Conservation (phyloP, 2,113 vertebrate species). For the Chlorodrepanis virens region DNA sequence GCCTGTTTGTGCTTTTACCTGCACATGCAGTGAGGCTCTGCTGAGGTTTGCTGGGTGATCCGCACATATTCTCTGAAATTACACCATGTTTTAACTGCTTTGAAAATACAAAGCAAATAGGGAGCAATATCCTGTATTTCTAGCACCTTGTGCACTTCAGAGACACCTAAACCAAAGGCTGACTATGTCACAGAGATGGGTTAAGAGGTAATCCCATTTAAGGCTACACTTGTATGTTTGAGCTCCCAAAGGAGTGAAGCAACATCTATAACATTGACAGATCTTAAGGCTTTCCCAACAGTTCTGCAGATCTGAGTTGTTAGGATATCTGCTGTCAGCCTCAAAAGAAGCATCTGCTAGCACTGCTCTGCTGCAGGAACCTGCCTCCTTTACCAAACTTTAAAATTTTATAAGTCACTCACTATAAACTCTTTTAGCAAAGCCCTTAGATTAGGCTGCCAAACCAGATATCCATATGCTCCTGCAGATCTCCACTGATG, state of each 20-base stretch:
- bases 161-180: neutral
- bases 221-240: neutral
- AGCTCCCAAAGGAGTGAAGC: neutral
- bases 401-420: neutral
- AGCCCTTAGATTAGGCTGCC: neutral
- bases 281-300: neutral
- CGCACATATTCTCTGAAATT: neutral
- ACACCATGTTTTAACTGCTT: neutral
- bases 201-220: neutral
- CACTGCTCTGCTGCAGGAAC: neutral
- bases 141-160: neutral
- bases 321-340: neutral
- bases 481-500: neutral
- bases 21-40: neutral
- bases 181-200: neutral
- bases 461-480: accelerated
- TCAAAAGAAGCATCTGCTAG: neutral
- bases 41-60: neutral
- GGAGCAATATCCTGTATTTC: neutral
- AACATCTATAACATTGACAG: accelerated
- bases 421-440: neutral
- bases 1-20: neutral
- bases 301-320: neutral
- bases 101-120: neutral
- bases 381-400: neutral